Evolutionary conservation across 2,888 invertebrate genomes (phyloP).

Genomic region (Muschampia plurimacula): DNA sequence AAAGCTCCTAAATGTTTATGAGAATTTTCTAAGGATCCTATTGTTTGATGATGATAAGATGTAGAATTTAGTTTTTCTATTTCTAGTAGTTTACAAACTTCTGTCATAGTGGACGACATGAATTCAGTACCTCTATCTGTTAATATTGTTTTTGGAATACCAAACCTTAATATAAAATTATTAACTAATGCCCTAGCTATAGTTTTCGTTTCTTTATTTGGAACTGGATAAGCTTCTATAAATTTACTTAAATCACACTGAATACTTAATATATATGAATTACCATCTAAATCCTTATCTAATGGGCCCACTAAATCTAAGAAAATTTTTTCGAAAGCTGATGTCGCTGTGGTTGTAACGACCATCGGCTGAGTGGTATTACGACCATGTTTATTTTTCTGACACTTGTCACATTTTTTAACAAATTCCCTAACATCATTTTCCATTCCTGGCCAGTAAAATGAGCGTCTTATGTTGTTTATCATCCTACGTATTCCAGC

Average conservation of each 20-base stretch:
- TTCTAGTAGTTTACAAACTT: neutral
- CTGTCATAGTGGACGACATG: neutral
- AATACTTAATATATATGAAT: no score
- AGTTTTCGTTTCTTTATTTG: neutral
- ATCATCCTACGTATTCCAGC: slow-evolving; percentile 44
- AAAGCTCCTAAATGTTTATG: neutral
- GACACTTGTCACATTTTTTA: no score
- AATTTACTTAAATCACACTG: no score
- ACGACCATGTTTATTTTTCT: no score
- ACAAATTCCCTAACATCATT: no score
- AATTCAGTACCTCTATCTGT: neutral
- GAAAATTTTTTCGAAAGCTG: no score
- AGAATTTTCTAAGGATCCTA: no score
- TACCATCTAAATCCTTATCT: no score
- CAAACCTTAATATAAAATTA: neutral
- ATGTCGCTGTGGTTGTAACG: no score
- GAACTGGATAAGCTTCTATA: neutral
- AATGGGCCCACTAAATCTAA: no score
- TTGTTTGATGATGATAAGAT: neutral
- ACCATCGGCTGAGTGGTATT: no score
- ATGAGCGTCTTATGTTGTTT: slow-evolving; percentile 11
- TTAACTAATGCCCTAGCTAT: neutral
- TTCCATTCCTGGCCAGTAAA: neutral
- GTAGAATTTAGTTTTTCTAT: neutral
- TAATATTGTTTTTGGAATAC: neutral